These are phyloP conservation scores for Volucella bombylans DNA, from an alignment of 2,888 invertebrate genomes.

Conservation along the genomic window DNA sequence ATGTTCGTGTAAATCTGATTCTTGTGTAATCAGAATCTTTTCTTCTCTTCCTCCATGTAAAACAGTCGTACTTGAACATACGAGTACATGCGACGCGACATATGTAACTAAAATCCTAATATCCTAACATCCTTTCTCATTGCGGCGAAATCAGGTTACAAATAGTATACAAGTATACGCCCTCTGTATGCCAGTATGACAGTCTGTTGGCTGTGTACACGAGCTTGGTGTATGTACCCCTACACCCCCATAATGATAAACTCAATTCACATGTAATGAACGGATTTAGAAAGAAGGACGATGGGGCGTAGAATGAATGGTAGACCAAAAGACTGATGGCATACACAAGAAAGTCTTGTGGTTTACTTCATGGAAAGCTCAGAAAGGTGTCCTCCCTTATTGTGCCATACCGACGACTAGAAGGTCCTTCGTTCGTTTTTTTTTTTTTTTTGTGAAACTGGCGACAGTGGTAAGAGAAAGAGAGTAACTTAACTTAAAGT, in stretches of 20 bases:
- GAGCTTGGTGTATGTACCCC: not conserved
- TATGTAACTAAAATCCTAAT: conserved; percentile 39
- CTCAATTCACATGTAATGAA: conserved; percentile 67
- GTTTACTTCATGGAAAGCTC: conserved; percentile 27
- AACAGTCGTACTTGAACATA: not conserved
- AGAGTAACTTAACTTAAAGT: no score
- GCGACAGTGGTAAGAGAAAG: no score
- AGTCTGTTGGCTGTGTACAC: no score
- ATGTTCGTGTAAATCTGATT: conserved; percentile 57
- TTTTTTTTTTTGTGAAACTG: no score
- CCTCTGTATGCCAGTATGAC: not conserved
- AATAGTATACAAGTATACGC: conserved; percentile 57
- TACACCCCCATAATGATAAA: conserved; percentile 63
- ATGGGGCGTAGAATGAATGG: conserved; percentile 15
- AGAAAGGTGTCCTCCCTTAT: not conserved
- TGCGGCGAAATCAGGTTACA: conserved; percentile 68
- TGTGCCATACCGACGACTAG: no score
- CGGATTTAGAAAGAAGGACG: conserved; percentile 37
- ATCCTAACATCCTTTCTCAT: conserved; percentile 40
- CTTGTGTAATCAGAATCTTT: conserved; percentile 59
- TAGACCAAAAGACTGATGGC: conserved; percentile 50
- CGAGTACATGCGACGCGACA: conserved; percentile 46
- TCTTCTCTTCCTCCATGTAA: conserved; percentile 8
- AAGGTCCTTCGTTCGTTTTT: no score
- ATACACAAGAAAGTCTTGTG: conserved; percentile 44